These are phyloP conservation scores for Orius laevigatus DNA, from an alignment of 1,140 invertebrate species.

Conservation along the genomic window DNA sequence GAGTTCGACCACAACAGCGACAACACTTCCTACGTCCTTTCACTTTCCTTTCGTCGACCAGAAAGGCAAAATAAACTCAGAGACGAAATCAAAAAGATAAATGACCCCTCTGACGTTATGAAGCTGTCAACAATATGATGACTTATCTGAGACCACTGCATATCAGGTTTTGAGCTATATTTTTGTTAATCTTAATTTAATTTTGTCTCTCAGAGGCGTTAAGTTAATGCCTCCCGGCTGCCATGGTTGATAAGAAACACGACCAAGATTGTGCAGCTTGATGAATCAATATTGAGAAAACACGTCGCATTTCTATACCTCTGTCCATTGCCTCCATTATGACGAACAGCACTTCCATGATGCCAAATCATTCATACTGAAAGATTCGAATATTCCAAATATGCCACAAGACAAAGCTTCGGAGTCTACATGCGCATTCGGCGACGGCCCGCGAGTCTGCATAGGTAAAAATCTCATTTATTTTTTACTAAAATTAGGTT, in stretches of 20 bases:
- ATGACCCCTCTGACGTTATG: conserved; percentile 33
- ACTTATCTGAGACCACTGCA: conserved; percentile 34
- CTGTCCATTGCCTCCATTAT: conserved; percentile 27
- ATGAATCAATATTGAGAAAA: conserved; percentile 20
- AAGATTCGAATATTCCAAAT: conserved; percentile 23
- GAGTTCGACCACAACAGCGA: conserved; percentile 12
- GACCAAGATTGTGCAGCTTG: conserved; percentile 27
- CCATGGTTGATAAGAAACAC: conserved; percentile 28
- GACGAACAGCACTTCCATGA: conserved; percentile 24
- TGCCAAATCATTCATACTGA: conserved; percentile 27
- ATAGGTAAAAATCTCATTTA: too few relatives aligned
- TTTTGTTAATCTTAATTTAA: background rate
- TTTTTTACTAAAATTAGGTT: background rate
- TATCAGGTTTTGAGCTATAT: conserved; percentile 28
- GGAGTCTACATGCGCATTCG: conserved; percentile 36
- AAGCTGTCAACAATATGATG: conserved; percentile 33
- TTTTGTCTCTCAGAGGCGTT: conserved; percentile 35
- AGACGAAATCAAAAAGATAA: conserved; percentile 33
- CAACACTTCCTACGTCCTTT: conserved; percentile 10
- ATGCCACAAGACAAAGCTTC: background rate
- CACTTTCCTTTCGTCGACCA: conserved; percentile 22
- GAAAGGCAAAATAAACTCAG: conserved; percentile 31
- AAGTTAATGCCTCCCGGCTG: conserved; percentile 34
- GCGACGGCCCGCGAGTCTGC: conserved; percentile 39
- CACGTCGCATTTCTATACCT: conserved; percentile 26